Evolutionary conservation across 2,888 invertebrate genomes (phyloP).

Genomic region (Dasysyrphus albostriatus): DNA sequence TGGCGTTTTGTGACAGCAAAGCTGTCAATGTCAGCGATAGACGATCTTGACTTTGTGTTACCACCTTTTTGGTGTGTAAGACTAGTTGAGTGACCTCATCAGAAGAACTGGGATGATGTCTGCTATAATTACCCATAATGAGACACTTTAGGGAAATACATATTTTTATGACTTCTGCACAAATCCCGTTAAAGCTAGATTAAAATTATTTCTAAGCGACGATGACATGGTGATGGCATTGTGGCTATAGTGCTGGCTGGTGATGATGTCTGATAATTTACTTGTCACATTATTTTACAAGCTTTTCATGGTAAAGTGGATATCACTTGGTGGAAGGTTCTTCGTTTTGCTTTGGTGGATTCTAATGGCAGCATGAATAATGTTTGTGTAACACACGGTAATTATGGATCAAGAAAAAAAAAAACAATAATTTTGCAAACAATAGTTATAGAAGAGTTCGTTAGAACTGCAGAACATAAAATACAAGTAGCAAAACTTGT

Average conservation of each 20-base stretch:
- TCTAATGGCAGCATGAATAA: conserved; percentile 69
- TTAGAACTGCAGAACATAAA: too few relatives aligned
- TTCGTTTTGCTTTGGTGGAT: conserved; percentile 58
- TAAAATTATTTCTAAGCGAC: neutral
- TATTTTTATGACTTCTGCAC: conserved; percentile 36
- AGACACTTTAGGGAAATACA: conserved; percentile 34
- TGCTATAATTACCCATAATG: conserved; percentile 57
- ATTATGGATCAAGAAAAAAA: conserved; percentile 29
- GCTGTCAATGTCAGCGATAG: conserved; percentile 35
- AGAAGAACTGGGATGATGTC: conserved; percentile 6
- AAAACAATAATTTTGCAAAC: neutral
- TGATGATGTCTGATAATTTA: conserved; percentile 17
- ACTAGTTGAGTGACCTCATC: conserved; percentile 48
- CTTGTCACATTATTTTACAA: conserved; percentile 33
- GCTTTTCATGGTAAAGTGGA: neutral
- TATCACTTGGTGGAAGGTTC: neutral
- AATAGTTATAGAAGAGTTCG: neutral
- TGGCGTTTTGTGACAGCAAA: conserved; percentile 28
- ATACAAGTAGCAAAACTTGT: too few relatives aligned
- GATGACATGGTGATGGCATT: neutral
- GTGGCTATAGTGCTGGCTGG: neutral
- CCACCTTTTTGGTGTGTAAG: conserved; percentile 3
- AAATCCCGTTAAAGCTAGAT: conserved; percentile 25
- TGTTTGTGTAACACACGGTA: conserved; percentile 56
- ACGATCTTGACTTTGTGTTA: conserved; percentile 6